A percentile compares a stretch with the other conserved stretches of the same genome.
Conservation (phyloP, 2,797 vertebrate genomes). For the Neostethus bicornis region DNA sequence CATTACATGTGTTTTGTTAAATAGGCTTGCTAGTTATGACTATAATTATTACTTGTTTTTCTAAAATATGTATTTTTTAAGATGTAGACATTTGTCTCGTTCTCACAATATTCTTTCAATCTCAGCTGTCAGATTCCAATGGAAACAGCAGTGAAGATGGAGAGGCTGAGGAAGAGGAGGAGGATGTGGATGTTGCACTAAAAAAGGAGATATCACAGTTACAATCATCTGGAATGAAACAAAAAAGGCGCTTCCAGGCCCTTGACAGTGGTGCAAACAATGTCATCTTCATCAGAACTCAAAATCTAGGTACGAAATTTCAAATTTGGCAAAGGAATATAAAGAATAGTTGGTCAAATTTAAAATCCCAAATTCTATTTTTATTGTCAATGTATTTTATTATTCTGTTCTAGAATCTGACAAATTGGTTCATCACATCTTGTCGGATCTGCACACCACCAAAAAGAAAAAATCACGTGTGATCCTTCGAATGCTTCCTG, state of each 20-base stretch:
- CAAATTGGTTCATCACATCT: constrained; percentile 90
- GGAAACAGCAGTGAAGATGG: constrained; percentile 70
- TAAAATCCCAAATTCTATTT: too few species aligned
- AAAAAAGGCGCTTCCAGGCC: constrained; percentile 86
- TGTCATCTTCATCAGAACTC: constrained; percentile 92
- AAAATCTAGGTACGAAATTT: constrained; percentile 84
- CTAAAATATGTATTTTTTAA: not conserved
- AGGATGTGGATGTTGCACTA: constrained; percentile 87
- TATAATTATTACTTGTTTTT: too few species aligned
- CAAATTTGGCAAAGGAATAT: not conserved
- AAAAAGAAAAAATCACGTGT: constrained; percentile 92
- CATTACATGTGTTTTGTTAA: too few species aligned
- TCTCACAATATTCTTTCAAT: not conserved
- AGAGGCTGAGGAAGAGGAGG: constrained; percentile 84
- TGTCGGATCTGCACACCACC: constrained; percentile 89
- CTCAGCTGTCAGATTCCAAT: constrained; percentile 79
- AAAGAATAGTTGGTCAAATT: accelerated
- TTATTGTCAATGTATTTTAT: not conserved
- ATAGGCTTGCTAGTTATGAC: too few species aligned
- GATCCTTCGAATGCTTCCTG: constrained; percentile 92
- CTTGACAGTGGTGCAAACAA: constrained; percentile 95
- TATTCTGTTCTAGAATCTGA: constrained; percentile 82
- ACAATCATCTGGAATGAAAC: constrained; percentile 66
- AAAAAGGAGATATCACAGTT: constrained; percentile 93
- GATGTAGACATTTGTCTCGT: not conserved